Evolutionary conservation across 2,113 vertebrate genomes (phyloP), one percentile per base, ranked within the genome.

Genomic region (Gymnogyps californianus): DNA sequence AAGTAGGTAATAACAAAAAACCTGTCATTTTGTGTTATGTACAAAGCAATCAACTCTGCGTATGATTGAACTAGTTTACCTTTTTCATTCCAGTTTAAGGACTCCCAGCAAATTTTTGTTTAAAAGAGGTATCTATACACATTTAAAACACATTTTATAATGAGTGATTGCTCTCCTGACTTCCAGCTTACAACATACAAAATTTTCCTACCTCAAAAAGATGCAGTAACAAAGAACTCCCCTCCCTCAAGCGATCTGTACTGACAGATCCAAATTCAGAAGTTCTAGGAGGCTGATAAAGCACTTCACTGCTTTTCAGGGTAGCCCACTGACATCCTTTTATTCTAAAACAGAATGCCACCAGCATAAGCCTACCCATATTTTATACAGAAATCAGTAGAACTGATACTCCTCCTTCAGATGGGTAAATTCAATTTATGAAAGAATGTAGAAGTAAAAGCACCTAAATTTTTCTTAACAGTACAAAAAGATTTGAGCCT

Each of bases 1-100:
- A 97, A 95, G 93, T 85, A 91, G 84, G 87, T 94, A 96, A 95
- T 96, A 96, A 95, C 66, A 93, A 93, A 80, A 95, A 93, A 25
- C 18, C 82, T 96, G 95, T 93, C 89, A 93, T 70, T 95, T 77
- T 70, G 72, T 93, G 54, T 95, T 96, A 93, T 2, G 7, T 44
- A 80, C n/a, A 66, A 64, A 32, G 84, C 64, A 79, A 91, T 90
- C 78, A 93, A 78, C 44, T 62, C 54, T 21, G 32, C 0, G 0
- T 74, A 95, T 88, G n/a, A 91, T 0, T 89, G 62, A 90, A 91
- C 75, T 83, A 80, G 24, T 77, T 92, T 76, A 93, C 72, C 31
- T 92, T 85, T 83, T 65, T 76, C 38, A 65, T 93, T 83, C 18
- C 47, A 74, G 55, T 89, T 93, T 82, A 83, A 90, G 51, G 62